These are phyloP conservation scores for Chaetodon trifascialis DNA, from an alignment of 2,113 vertebrate genomes.

Conservation along the genomic window DNA sequence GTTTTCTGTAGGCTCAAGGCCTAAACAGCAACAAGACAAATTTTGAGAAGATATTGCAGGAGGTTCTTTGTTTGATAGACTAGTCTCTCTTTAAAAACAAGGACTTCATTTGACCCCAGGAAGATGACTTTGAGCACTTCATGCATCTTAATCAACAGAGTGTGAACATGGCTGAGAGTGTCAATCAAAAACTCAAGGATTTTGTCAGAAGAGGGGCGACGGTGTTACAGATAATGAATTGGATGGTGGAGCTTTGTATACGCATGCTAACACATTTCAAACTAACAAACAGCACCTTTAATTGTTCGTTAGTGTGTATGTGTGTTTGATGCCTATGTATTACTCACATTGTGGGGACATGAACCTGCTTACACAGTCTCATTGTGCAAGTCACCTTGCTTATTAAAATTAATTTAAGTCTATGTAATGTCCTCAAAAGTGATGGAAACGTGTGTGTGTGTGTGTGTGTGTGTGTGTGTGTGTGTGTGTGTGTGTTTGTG, in stretches of 20 bases:
- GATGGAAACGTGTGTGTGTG: too few species aligned
- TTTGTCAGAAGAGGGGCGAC: constrained; percentile 9
- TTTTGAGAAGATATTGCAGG: background rate
- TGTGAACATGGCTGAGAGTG: constrained; percentile 10
- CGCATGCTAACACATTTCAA: background rate
- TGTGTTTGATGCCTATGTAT: too few species aligned
- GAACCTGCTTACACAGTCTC: too few species aligned
- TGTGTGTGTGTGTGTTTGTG: background rate
- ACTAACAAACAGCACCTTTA: constrained; percentile 18
- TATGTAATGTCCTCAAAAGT: too few species aligned
- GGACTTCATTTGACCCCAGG: constrained; percentile 18
- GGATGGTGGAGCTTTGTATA: constrained; percentile 1
- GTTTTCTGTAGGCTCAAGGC: constrained; percentile 5
- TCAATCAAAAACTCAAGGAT: constrained; percentile 45
- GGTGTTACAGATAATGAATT: constrained; percentile 24
- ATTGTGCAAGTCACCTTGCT: too few species aligned
- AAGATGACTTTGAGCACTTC: constrained; percentile 2
- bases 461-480: too few species aligned
- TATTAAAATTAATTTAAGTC: too few species aligned
- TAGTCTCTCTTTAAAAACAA: background rate
- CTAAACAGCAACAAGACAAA: background rate
- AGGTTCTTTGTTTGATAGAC: constrained; percentile 4
- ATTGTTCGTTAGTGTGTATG: background rate
- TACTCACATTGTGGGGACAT: too few species aligned
- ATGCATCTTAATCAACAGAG: constrained; percentile 10